Conservation (phyloP, 2,888 invertebrate species). For the Andrena chrysosceles region DNA sequence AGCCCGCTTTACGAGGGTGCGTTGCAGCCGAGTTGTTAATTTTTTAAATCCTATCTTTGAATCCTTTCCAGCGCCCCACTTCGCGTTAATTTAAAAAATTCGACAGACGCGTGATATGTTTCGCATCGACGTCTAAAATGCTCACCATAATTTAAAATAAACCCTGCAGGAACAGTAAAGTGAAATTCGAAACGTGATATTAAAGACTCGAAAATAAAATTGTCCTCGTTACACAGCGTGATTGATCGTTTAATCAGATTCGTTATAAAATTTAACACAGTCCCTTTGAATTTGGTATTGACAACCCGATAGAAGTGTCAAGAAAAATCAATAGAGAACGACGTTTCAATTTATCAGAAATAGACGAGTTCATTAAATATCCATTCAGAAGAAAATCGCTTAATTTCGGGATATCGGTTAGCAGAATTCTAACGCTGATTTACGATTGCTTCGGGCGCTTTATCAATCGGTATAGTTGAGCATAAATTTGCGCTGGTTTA, state of each 20-base stretch:
- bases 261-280: background rate
- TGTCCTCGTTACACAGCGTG: background rate
- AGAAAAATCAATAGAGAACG: background rate
- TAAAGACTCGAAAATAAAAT: background rate
- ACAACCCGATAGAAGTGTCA: background rate
- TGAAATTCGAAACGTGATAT: too few relatives aligned
- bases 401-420: constrained; percentile 12
- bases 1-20: background rate
- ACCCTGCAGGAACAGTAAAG: background rate
- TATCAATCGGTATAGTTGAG: constrained; percentile 29
- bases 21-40: constrained; percentile 1
- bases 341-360: background rate
- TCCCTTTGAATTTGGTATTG: background rate
- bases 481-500: constrained; percentile 35
- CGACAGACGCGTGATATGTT: background rate
- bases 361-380: background rate
- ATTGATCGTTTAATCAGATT: background rate
- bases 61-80: background rate
- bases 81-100: background rate
- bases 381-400: constrained; percentile 10
- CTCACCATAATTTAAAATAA: background rate
- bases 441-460: constrained; percentile 23
- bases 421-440: constrained; percentile 31
- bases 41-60: constrained; percentile 18
- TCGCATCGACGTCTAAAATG: background rate